Evolutionary conservation across 30 jellyfish, hydroid and myxozoan species (phyloP).

Genomic region (Nemopilema nomurai): DNA sequence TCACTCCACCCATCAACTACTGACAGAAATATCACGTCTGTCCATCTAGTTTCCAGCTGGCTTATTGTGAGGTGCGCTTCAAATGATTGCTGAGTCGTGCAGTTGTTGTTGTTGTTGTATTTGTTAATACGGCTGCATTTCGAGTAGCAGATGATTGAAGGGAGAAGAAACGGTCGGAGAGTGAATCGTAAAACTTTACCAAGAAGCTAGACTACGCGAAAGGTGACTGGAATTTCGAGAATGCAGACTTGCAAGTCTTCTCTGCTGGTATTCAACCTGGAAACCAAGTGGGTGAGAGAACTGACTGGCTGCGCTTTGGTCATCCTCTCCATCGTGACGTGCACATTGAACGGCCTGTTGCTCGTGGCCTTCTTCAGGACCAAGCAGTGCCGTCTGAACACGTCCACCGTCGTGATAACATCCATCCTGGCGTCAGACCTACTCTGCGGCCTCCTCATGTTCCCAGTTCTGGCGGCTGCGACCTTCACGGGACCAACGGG

Average conservation of each 20-base stretch:
- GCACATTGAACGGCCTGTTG: background rate
- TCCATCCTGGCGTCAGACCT: slow-evolving; percentile 11
- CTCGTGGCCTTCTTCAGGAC: slow-evolving; percentile 21
- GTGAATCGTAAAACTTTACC: no score
- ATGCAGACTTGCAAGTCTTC: background rate
- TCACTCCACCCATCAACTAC: no score
- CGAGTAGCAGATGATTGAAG: no score
- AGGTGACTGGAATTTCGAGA: no score
- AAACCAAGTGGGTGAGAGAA: background rate
- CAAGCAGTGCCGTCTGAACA: slow-evolving; percentile 14
- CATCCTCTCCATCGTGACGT: background rate
- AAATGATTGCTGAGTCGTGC: no score
- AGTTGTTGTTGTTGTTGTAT: no score
- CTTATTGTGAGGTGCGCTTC: no score
- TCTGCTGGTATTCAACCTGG: background rate
- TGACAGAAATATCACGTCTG: no score
- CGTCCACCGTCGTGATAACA: slow-evolving; percentile 17
- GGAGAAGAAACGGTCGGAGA: no score
- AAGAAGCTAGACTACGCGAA: no score
- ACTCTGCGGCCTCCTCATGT: background rate
- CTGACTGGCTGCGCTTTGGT: background rate
- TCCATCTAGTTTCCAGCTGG: no score
- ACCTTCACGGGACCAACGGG: background rate
- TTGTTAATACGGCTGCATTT: no score
- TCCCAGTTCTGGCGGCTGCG: slow-evolving; percentile 1